Evolutionary conservation across 2,113 vertebrate genomes (phyloP), one percentile per base, ranked within the genome.

Genomic region (Motacilla tschutschensis): DNA sequence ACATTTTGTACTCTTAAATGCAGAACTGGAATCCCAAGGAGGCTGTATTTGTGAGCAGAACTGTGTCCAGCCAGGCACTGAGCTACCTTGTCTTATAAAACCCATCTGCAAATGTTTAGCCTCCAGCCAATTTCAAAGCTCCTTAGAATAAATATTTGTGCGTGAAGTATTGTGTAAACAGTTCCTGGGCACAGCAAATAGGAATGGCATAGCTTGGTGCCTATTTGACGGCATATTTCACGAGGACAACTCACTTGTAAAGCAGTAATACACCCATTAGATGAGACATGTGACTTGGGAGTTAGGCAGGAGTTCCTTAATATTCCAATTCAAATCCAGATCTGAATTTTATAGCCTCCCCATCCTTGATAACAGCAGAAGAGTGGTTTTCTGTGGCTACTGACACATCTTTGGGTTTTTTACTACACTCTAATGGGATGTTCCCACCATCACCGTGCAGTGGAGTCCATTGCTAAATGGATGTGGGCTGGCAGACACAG

Each of bases 51-150:
- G 47, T 79, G 63, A 40, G 36, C 43, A 79, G 47, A 72, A 12
- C 51, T 47, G 21, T 76, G 47, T 79, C 66, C 62, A 84, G 43
- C 20, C 22, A 57, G 41, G 62, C n/a, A 17, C 69, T 54, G 65
- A 60, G 26, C 55, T 88, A 44, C 72, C n/a, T 53, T 77, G 44
- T 90, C 63, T 89, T 64, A 73, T 18, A 71, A 91, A 91, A 79
- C 18, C 29, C 33, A 59, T 80, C 33, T 91, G 75, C 48, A 93
- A 82, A 62, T 2, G 1, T 80, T 66, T 88, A 63, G 66, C 76
- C 24, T 80, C 20, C 74, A 43, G 54, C 78, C 55, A 77, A 7
- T 71, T 91, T 88, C 38, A 88, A 38, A 84, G 40, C 72, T 79
- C 43, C 54, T 92, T 62, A 76, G 67, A 59, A 69, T 50, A 72